Percentiles rank a stretch among this genome's conserved stretches.
Conservation (phyloP, 2,888 invertebrate genomes). For the Ophioninae sp. region DNA sequence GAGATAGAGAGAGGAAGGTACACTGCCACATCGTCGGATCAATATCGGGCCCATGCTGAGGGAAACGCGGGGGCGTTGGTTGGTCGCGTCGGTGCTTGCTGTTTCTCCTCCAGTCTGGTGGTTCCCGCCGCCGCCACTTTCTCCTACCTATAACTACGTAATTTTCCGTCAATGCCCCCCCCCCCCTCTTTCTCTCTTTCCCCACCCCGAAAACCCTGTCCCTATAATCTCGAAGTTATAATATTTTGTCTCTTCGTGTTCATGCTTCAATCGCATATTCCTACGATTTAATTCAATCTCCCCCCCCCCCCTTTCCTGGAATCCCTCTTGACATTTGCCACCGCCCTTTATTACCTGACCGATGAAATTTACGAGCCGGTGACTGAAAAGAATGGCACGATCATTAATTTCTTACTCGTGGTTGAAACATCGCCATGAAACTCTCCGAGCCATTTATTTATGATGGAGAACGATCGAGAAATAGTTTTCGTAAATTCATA, state of each 20-base stretch:
- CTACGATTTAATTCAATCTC: no score
- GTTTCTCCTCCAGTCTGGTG: constrained; percentile 59
- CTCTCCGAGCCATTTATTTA: no score
- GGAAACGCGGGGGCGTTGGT: constrained; percentile 60
- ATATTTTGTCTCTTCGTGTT: constrained; percentile 50
- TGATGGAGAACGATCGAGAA: no score
- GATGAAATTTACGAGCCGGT: neutral
- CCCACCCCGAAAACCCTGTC: neutral
- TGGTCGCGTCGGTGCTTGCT: constrained; percentile 50
- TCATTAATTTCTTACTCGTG: neutral
- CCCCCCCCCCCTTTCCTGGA: no score
- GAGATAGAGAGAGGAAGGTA: constrained; percentile 37
- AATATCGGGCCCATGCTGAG: constrained; percentile 72
- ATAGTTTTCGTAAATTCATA: no score
- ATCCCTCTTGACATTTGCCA: no score
- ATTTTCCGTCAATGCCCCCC: constrained; percentile 27
- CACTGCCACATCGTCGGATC: constrained; percentile 75
- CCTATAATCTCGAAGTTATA: neutral
- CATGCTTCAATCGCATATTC: constrained; percentile 37
- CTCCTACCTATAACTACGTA: constrained; percentile 37
- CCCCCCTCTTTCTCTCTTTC: neutral
- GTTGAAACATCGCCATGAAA: neutral
- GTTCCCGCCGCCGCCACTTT: constrained; percentile 38
- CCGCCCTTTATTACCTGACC: neutral
- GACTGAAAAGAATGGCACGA: neutral